Conservation (phyloP, 2,113 vertebrate genomes). For the Diglossa brunneiventris region DNA sequence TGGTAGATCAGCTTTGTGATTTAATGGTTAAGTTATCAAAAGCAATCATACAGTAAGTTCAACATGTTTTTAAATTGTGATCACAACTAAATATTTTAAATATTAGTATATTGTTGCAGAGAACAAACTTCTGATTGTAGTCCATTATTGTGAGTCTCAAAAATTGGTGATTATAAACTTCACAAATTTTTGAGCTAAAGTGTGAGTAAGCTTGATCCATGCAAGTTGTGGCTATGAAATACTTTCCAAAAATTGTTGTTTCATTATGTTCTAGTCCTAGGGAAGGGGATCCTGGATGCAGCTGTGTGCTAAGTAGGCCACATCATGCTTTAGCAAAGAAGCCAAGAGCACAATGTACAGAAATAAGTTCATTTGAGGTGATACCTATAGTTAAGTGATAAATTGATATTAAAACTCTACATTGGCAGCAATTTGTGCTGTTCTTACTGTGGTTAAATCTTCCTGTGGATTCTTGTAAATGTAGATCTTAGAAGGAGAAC, state of each 20-base stretch:
- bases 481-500: background rate
- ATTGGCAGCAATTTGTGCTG: background rate
- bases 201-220: background rate
- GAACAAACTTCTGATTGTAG: background rate
- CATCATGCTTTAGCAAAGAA: background rate
- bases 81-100: background rate
- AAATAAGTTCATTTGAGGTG: background rate
- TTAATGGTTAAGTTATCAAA: background rate
- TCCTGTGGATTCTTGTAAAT: background rate
- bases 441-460: background rate
- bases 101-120: background rate
- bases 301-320: background rate
- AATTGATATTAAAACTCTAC: background rate
- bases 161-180: background rate
- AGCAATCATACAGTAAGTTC: background rate
- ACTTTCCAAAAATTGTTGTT: background rate
- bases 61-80: background rate
- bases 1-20: background rate
- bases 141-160: background rate
- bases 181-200: background rate
- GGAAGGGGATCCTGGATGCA: background rate
- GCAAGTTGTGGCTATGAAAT: background rate
- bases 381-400: background rate
- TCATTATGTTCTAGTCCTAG: background rate
- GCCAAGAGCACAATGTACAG: background rate